Evolutionary conservation across 2,113 vertebrate genomes (phyloP).

Genomic region (Phainopepla nitens): DNA sequence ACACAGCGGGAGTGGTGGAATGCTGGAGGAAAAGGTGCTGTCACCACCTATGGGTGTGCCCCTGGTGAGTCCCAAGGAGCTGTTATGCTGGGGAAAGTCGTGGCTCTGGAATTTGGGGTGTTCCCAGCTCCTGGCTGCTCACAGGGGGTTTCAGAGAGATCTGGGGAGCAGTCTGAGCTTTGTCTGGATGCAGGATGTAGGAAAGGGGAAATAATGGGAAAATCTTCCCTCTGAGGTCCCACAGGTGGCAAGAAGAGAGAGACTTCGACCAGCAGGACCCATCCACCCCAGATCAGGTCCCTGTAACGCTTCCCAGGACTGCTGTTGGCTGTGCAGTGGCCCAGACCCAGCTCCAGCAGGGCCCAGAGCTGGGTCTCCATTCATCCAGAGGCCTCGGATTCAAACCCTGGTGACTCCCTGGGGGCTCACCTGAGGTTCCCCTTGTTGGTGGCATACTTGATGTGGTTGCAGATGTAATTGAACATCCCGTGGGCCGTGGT

Average conservation of each 20-base stretch:
- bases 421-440: conserved; percentile 90
- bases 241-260: not conserved
- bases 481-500: conserved; percentile 97
- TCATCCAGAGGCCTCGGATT: accelerated
- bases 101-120: not conserved
- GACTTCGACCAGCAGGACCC: not conserved
- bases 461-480: conserved; percentile 98
- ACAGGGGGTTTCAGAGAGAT: not conserved
- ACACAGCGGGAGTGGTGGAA: accelerated
- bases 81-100: not conserved
- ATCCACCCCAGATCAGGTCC: not conserved
- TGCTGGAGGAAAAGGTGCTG: not conserved
- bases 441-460: conserved; percentile 98
- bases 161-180: not conserved
- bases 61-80: accelerated
- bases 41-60: not conserved
- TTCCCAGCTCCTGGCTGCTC: not conserved
- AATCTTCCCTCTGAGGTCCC: not conserved
- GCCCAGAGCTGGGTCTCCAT: no score
- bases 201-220: not conserved
- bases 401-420: not conserved
- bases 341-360: not conserved
- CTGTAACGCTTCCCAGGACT: accelerated
- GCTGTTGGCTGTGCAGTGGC: not conserved
- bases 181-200: not conserved